These are phyloP conservation scores for Carposina sasakii DNA, from an alignment of 1,140 invertebrate genomes.

Conservation along the genomic window DNA sequence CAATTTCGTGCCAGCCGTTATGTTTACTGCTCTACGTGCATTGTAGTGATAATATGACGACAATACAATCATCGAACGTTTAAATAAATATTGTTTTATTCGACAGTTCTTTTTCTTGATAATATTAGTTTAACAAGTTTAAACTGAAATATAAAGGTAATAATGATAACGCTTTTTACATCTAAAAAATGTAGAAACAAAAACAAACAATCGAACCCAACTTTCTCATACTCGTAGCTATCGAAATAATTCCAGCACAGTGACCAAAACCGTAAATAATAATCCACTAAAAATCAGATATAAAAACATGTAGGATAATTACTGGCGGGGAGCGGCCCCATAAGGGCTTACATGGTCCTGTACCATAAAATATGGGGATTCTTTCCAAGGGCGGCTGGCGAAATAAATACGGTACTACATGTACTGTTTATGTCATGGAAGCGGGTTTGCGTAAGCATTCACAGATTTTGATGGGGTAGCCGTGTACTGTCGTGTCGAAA, in stretches of 20 bases:
- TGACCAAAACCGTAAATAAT: slow-evolving; percentile 63
- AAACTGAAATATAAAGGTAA: too few species aligned
- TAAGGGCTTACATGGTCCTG: slow-evolving; percentile 45
- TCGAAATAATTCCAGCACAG: slow-evolving; percentile 40
- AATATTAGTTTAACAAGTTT: too few species aligned
- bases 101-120: too few species aligned
- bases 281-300: slow-evolving; percentile 66
- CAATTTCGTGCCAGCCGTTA: too few species aligned
- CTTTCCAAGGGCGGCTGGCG: slow-evolving; percentile 7
- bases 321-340: slow-evolving; percentile 54
- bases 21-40: too few species aligned
- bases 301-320: slow-evolving; percentile 70
- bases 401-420: slow-evolving; percentile 60
- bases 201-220: too few species aligned
- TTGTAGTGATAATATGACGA: too few species aligned
- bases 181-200: too few species aligned
- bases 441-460: slow-evolving; percentile 72
- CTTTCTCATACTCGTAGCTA: too few species aligned
- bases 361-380: slow-evolving; percentile 46
- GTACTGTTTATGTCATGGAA: slow-evolving; percentile 69
- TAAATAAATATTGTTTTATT: too few species aligned
- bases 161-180: too few species aligned
- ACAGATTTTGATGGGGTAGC: slow-evolving; percentile 69
- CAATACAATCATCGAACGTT: too few species aligned
- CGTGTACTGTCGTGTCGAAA: slow-evolving; percentile 41